Evolutionary conservation across 1,140 invertebrate genomes (phyloP), one percentile per base, ranked within the genome.

Genomic region (Branchinecta lynchi): DNA sequence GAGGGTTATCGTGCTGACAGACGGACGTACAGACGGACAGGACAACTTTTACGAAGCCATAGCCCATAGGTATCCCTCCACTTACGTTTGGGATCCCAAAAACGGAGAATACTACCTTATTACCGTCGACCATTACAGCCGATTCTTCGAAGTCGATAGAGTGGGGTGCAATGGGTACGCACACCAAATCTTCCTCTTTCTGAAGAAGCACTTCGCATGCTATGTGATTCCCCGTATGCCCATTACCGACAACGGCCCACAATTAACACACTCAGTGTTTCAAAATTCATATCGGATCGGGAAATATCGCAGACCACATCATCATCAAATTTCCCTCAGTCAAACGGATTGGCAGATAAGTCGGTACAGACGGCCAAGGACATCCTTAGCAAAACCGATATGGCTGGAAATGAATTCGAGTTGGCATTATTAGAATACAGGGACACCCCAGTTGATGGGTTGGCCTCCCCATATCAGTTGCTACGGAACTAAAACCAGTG

Each of bases 111-210:
- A 51, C 46, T 51, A 9, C 46, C 46, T 51, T n/a, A n/a, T 51
- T n/a, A 51, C 46, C 46, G 46, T 51, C n/a, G 9, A 51, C n/a
- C n/a, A 51, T 51, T 51, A 51, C 46, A 51, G 46, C n/a, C 46
- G 46, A 51, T 51, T 51, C n/a, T 51, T 51, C 46, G 46, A 51
- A 51, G 46, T 51, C n/a, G n/a, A 51, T 51, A 51, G 46, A 51
- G 46, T 51, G 46, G n/a, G 46, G 46, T 9, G n/a, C 46, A 51
- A n/a, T 51, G n/a, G 9, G n/a, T 51, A 51, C n/a, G 46, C 46
- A 51, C 46, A 51, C 46, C 46, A 51, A 51, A 51, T 9, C 46
- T 9, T 51, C 9, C n/a, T n/a, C 46, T 51, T 51, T 51, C 46
- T 51, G 46, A 51, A 51, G n/a, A 51, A n/a, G 46, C 46, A 51